These are phyloP conservation scores for Alectoris magna DNA, from an alignment of 2,797 vertebrate species.

Conservation along the genomic window DNA sequence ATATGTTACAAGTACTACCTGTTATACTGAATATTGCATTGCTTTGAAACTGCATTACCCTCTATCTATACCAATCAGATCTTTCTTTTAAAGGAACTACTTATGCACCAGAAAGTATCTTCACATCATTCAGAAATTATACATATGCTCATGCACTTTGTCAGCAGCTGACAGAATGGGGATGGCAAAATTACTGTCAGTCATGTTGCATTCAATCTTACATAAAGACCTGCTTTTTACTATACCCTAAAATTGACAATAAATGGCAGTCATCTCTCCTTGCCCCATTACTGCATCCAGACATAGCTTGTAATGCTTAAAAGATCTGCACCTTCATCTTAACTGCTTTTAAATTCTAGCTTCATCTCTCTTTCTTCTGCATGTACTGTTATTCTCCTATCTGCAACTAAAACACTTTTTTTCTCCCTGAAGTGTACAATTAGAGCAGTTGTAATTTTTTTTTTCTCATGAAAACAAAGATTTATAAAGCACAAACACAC, in stretches of 20 bases:
- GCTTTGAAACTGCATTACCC: slow-evolving; percentile 55
- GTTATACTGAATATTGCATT: slow-evolving; percentile 67
- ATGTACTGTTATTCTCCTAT: neutral
- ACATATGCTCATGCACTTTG: slow-evolving; percentile 67
- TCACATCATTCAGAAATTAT: slow-evolving; percentile 71
- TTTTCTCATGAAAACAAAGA: neutral
- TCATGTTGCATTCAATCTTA: slow-evolving; percentile 65
- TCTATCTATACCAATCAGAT: slow-evolving; percentile 6
- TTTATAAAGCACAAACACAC: neutral
- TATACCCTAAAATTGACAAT: slow-evolving; percentile 65
- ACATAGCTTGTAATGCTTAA: slow-evolving; percentile 6
- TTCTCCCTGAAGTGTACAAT: neutral
- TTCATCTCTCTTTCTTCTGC: neutral
- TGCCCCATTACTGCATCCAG: slow-evolving; percentile 49
- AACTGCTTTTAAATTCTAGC: slow-evolving; percentile 29
- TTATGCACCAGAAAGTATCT: slow-evolving; percentile 67
- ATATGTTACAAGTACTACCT: slow-evolving; percentile 57
- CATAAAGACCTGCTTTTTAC: slow-evolving; percentile 70
- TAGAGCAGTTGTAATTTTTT: neutral
- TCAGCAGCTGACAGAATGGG: slow-evolving; percentile 59
- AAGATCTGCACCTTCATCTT: slow-evolving; percentile 9
- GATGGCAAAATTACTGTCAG: slow-evolving; percentile 70
- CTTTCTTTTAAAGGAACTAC: slow-evolving; percentile 46
- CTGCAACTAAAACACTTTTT: neutral
- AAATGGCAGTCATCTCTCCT: slow-evolving; percentile 55